Conservation (phyloP, 2,113 vertebrate genomes). For the Sinocyclocheilus anshuiensis region DNA sequence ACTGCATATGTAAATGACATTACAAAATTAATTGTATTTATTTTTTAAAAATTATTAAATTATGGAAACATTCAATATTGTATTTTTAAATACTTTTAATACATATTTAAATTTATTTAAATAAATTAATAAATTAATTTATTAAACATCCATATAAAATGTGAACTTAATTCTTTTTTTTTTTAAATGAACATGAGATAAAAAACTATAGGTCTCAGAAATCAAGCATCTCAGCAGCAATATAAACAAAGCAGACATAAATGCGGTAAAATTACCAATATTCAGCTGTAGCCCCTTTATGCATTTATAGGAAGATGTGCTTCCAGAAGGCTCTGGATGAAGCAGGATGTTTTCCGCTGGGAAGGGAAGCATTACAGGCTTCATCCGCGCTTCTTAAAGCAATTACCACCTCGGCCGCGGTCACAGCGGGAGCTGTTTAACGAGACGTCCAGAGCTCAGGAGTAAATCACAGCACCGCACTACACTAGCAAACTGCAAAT, state of each 20-base stretch:
- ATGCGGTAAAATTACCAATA: not conserved
- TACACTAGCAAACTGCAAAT: not conserved
- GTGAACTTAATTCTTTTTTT: not conserved
- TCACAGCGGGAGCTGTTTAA: slow-evolving; percentile 34
- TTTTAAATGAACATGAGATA: not conserved
- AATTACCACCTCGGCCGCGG: slow-evolving; percentile 34
- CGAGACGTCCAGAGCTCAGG: slow-evolving; percentile 22
- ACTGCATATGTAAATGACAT: not conserved
- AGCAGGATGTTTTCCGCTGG: not conserved
- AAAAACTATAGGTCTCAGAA: not conserved
- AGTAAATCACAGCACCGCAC: not conserved
- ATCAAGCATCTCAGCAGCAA: not conserved
- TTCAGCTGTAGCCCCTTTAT: not conserved
- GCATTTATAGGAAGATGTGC: not conserved
- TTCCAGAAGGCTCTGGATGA: slow-evolving; percentile 14
- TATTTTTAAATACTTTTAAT: too few species aligned
- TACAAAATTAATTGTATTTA: not conserved
- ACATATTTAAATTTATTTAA: too few species aligned
- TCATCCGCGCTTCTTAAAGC: slow-evolving; percentile 30
- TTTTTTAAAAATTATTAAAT: too few species aligned
- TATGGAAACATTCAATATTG: too few species aligned
- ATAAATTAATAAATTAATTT: too few species aligned
- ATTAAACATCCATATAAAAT: not conserved
- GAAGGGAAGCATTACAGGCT: not conserved
- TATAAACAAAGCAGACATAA: not conserved